Evolutionary conservation across 53 echinoderm and acorn worm species (phyloP), one percentile per base, ranked within the genome.

Genomic region (Glandiceps talaboti): DNA sequence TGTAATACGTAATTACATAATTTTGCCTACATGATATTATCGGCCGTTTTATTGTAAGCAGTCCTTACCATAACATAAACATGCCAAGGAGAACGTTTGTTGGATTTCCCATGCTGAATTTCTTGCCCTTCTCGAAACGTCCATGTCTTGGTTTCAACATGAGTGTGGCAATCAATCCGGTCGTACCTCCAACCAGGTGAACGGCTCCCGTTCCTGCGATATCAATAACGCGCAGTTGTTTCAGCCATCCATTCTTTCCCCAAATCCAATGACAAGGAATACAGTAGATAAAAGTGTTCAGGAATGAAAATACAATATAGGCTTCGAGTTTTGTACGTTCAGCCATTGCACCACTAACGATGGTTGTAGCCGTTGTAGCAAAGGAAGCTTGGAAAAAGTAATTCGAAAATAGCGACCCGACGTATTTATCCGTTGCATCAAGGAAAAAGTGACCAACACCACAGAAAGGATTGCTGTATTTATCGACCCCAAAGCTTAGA

Each of bases 231-330:
- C 95, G 92, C 85, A 92, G 86, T 74, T 76, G 26, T 32, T 83
- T 83, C 79, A 95, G 88, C 76, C 90, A n/a, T 14, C 95, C 95
- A 12, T 86, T 73, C 75, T 92, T 75, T 27, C 90, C 87, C 95
- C 95, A 95, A 10, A 88, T 84, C 95, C 95, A 95, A 33, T 95
- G 95, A 6, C 92, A 90, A 14, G 95, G 95, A 73, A 95, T 92
- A 79, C 95, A 95, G 73, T 95, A 95, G 29, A 95, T 85, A 1
- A 95, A 77, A 0, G 95, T 95, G 76, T 95, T 95, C 31, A 95
- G 81, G 26, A 95, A 77, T 0, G 95, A 95, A 31, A 95, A 90
- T 28, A 92, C 81, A 82, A 92, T 90, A 74, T 95, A 95, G 0
- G 95, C 88, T 72, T 95, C 95, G 29, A 95, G 84, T 30, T 90